These are phyloP conservation scores for Muscicapa striata DNA, from an alignment of 2,797 vertebrate species.

Conservation along the genomic window DNA sequence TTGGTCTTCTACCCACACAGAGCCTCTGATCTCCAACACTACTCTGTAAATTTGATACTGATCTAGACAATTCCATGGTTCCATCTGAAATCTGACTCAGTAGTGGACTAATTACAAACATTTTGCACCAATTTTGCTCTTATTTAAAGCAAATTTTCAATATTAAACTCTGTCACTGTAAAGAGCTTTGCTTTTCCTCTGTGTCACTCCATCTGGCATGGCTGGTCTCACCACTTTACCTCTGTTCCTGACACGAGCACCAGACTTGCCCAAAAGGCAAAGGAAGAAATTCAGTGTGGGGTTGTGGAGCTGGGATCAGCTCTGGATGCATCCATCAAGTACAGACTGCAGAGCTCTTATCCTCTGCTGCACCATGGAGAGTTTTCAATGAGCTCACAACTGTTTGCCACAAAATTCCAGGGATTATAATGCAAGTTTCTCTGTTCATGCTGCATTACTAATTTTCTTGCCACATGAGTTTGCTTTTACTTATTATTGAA, in stretches of 20 bases:
- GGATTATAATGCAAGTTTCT: background rate
- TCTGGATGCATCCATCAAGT: background rate
- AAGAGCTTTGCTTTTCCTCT: background rate
- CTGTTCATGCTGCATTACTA: background rate
- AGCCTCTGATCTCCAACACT: background rate
- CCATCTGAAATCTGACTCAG: background rate
- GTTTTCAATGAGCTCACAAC: background rate
- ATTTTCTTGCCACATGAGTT: background rate
- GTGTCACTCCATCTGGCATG: background rate
- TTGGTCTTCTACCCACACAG: constrained; percentile 18
- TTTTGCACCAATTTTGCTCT: background rate
- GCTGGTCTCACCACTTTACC: background rate
- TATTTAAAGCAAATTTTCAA: background rate
- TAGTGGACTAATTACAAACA: background rate
- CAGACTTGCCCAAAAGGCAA: background rate
- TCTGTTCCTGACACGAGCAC: background rate
- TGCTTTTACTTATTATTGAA: background rate
- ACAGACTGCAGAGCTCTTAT: background rate
- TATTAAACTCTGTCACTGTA: background rate
- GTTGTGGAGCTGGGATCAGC: background rate
- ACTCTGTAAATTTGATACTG: background rate
- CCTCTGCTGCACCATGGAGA: background rate
- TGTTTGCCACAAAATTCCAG: background rate
- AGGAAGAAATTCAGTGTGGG: background rate
- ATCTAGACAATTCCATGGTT: background rate